These are phyloP conservation scores for Coptotermes formosanus DNA, from an alignment of 1,140 invertebrate genomes.

Conservation along the genomic window DNA sequence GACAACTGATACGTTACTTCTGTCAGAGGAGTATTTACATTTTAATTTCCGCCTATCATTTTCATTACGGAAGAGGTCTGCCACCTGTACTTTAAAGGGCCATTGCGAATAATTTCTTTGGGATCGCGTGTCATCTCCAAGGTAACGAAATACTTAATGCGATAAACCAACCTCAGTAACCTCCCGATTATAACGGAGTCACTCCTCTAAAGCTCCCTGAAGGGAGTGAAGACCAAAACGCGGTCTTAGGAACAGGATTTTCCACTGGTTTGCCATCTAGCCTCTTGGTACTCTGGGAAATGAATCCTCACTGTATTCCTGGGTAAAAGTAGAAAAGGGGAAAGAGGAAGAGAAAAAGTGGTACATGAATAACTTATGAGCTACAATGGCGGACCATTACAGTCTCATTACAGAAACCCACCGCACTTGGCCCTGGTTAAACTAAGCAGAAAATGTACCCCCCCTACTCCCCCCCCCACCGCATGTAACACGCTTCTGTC, in stretches of 20 bases:
- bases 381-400: conserved; percentile 27
- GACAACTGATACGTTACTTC: no score
- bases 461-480: no score
- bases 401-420: conserved; percentile 24
- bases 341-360: background rate
- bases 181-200: background rate
- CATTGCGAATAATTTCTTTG: no score
- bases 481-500: background rate
- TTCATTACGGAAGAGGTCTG: no score
- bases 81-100: no score
- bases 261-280: background rate
- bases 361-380: conserved; percentile 27
- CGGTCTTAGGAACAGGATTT: background rate
- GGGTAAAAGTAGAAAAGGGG: background rate
- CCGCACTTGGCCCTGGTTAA: conserved; percentile 17
- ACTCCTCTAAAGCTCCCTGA: background rate
- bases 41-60: no score
- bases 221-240: background rate
- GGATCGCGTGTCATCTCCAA: no score
- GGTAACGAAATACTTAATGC: no score
- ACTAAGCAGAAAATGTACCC: conserved; percentile 26
- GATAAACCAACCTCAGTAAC: no score
- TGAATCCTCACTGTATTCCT: background rate
- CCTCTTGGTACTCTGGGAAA: background rate
- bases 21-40: no score